Base-by-base conservation (phyloP, 2,888 invertebrate species). In the Dasysyrphus tricinctus region DNA sequence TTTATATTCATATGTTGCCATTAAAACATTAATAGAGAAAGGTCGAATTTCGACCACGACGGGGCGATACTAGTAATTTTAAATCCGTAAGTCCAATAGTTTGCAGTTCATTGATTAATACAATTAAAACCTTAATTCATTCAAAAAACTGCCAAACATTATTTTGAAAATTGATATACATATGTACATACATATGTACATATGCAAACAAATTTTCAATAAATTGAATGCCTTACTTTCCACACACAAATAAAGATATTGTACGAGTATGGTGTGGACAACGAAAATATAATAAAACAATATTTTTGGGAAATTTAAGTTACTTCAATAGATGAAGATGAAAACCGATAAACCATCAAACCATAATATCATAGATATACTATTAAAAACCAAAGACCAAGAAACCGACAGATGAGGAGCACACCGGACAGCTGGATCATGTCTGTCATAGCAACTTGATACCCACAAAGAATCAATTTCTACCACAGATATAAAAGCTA, bases 381-480 rank as follows among this genome's bases (percentile, higher is more conserved):
- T 4, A 56, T 56, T 32, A 32, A 32, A 32, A 56, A 49, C 29
- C 24, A 72, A 12, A 51, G 42, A 32, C 32, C 16, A 16, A 34
- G 12, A 32, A 14, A 65, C 14, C 54, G 63, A 14, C 51, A 42
- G 16, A 37, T 57, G 32, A 16, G 4, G 34, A 51, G 29, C 24
- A 19, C 19, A 39, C 24, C 59, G 59, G 59, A 29, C 39, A 39
- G 32, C n/a, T 32, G 61, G 37, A 51, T 74, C 37, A 61, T 16
- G 12, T 19, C 59, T 32, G 29, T 63, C 61, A 42, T 44, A 61
- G 37, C 61, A 32, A 54, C 32, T 42, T 14, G 16, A 65, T 9
- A 56, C n/a, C n/a, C 24, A 44, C 29, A 54, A 67, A 49, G 56
- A 56, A 76, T 76, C 57, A 67, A 67, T 67, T 56, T 47, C 16